Percentiles rank a stretch among this genome's conserved stretches.
Evolutionary conservation across 1,140 invertebrate genomes (phyloP).

Genomic region (Chironomus tepperi): DNA sequence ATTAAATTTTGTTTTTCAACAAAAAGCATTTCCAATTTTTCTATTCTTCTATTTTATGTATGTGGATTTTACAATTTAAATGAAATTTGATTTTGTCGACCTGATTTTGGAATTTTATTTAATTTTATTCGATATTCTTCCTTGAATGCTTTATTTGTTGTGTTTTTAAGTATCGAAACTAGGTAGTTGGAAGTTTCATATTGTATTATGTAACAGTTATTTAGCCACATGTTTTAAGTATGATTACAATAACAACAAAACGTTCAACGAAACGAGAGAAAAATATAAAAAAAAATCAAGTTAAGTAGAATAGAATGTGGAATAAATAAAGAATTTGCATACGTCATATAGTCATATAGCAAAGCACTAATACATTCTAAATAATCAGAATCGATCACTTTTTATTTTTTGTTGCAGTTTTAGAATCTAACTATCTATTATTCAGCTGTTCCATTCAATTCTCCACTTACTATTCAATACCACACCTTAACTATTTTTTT

Average conservation of each 20-base stretch:
- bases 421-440: slow-evolving; percentile 16
- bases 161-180: not conserved
- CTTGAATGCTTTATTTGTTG: no score
- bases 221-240: not conserved
- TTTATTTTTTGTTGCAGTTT: not conserved
- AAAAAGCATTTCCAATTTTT: no score
- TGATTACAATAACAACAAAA: not conserved
- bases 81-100: no score
- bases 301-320: not conserved
- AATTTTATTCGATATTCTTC: no score
- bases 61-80: no score
- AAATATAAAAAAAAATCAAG: not conserved
- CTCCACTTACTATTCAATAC: not conserved
- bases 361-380: not conserved
- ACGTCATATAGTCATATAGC: not conserved
- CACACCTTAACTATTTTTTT: slow-evolving; percentile 4
- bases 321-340: slow-evolving; percentile 20
- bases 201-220: not conserved
- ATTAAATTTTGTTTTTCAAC: no score
- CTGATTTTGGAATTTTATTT: no score
- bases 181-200: not conserved
- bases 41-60: no score
- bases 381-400: not conserved
- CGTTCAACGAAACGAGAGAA: slow-evolving; percentile 11
- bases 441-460: slow-evolving; percentile 11